Evolutionary conservation across 2,797 vertebrate species (phyloP), one percentile per base, ranked within the genome.

Genomic region (Remorina albescens): DNA sequence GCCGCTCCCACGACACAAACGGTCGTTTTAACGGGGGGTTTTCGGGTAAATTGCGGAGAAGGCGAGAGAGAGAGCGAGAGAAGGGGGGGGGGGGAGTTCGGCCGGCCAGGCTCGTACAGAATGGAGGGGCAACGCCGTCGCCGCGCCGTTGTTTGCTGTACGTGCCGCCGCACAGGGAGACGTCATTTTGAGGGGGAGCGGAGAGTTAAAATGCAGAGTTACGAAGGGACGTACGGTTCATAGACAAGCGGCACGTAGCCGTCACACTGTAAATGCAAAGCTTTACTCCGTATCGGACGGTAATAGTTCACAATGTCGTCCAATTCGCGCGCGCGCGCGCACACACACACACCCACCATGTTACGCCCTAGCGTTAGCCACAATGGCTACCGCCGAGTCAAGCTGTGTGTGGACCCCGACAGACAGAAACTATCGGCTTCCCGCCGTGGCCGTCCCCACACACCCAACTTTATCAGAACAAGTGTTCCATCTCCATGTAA

Each of bases 121-220:
- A 90, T 88, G 91, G 93, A 92, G 91, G 88, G 79, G 89, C 82
- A 88, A 76, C 93, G 93, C 90, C 87, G 91, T 83, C 89, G 91
- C 82, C 83, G 93, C 69, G 92, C 88, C 92, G 91, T 92, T 93
- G 92, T 93, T 90, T 81, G 88, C 90, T 67, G 92, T 94, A 93
- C 94, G 94, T 95, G 93, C 93, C 86, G 94, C 94, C 95, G 94
- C 94, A 93, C 93, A 87, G 88, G 88, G 91, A 93, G 90, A 95
- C 95, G 95, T 95, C 94, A 95, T 92, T 92, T 92, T 90, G 88
- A 93, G 89, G 92, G 91, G 93, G 92, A 91, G 92, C 88, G 92
- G 90, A 92, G 87, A 88, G 85, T 85, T 81, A 89, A 91, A 93
- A 90, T 85, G 84, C 86, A 85, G 74, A 83, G 86, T 91, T 92